phyloP scores from a whole-genome alignment of 2,888 invertebrate species.

The Plebejus melissa region DNA sequence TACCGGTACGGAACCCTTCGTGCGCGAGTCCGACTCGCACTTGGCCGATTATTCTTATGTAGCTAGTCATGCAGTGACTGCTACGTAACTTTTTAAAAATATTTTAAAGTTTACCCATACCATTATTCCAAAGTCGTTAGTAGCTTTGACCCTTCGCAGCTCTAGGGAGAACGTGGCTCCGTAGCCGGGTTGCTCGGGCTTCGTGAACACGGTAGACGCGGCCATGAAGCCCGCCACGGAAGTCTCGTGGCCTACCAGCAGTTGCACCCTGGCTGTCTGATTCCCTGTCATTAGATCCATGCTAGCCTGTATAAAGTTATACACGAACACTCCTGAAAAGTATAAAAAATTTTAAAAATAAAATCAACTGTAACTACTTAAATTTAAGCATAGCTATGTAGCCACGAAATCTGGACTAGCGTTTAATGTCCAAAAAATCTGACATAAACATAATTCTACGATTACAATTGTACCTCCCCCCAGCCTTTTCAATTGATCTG shows the following conservation, averaged over 20 bases:
- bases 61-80: no score
- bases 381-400: no score
- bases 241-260: constrained; percentile 11
- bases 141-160: not conserved
- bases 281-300: not conserved
- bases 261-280: not conserved
- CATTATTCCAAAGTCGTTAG: not conserved
- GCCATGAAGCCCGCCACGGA: constrained; percentile 8
- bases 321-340: constrained; percentile 1
- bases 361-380: no score
- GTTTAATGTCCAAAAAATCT: no score
- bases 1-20: no score
- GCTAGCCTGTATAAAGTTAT: constrained; percentile 10
- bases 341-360: not conserved
- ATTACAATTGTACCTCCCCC: not conserved
- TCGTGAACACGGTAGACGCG: not conserved
- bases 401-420: no score
- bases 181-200: not conserved
- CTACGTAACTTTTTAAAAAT: no score
- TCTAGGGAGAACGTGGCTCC: constrained; percentile 8
- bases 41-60: no score
- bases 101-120: not conserved
- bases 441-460: no score
- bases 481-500: not conserved
- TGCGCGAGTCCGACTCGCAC: no score